Evolutionary conservation across 1,140 invertebrate species (phyloP).

Genomic region (Luehdorfia chinensis): DNA sequence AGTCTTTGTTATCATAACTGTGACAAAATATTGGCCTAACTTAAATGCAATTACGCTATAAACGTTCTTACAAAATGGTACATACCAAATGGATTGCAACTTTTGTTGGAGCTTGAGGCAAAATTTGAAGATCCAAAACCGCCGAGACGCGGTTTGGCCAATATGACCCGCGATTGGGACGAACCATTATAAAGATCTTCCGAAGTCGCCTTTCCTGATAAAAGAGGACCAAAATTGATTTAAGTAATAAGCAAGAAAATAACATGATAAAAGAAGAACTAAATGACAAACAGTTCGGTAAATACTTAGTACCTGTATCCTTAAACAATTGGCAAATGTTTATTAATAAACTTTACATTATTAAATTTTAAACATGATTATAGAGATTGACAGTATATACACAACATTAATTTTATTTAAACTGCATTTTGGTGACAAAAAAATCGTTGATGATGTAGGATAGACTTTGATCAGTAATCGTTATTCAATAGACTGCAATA

Average conservation of each 20-base stretch:
- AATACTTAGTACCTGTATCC: neutral
- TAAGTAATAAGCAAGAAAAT: slow-evolving; percentile 2
- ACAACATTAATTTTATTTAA: no score
- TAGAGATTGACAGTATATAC: no score
- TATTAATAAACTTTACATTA: no score
- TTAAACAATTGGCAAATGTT: no score
- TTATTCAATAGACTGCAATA: neutral
- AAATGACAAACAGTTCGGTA: neutral
- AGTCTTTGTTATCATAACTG: no score
- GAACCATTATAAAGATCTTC: slow-evolving; percentile 63
- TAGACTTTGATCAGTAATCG: slow-evolving; percentile 2
- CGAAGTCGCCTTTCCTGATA: slow-evolving; percentile 46
- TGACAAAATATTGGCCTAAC: no score
- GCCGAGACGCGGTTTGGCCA: slow-evolving; percentile 64
- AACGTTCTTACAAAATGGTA: no score
- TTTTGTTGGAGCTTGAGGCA: slow-evolving; percentile 56
- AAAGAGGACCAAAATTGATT: slow-evolving; percentile 12
- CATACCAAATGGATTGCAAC: slow-evolving; percentile 56
- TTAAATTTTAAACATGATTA: no score
- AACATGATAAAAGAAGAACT: neutral
- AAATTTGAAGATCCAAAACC: slow-evolving; percentile 60
- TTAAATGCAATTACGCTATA: no score
- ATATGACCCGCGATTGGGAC: slow-evolving; percentile 54
- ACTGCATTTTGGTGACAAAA: neutral
- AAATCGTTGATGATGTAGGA: slow-evolving; percentile 9